Evolutionary conservation across 2,888 invertebrate genomes (phyloP), one percentile per base, ranked within the genome.

Genomic region (Sepiola atlantica): DNA sequence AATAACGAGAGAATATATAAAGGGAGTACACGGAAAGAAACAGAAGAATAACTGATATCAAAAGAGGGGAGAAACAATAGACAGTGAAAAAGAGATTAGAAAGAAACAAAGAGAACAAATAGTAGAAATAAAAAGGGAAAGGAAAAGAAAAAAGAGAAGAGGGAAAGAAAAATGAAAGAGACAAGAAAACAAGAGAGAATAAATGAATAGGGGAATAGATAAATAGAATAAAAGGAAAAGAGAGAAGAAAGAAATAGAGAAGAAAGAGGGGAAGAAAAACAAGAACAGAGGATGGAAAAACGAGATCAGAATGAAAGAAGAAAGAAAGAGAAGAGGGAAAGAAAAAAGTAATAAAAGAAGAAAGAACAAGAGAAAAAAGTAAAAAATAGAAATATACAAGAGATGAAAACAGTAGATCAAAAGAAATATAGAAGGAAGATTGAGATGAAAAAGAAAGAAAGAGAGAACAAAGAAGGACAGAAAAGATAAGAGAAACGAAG

Each of bases 131-230:
- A 12, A 0, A n/a, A 28, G 14, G n/a, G n/a, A 77, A n/a, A n/a
- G n/a, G 12, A 8, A 10, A 14, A 77, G 18, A 77, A 1, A 3
- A 28, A n/a, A 16, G n/a, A 12, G n/a, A 1, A 12, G 14, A 1
- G n/a, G 10, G 12, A n/a, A 77, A 28, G n/a, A n/a, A 77, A n/a
- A 77, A n/a, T 14, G 0, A 77, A n/a, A 77, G 18, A 77, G n/a
- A 24, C 24, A 61, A 20, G 6, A 28, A 0, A 20, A 24, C 24
- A 20, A 20, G 20, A 21, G 1, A 14, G 6, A 21, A 12, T 21
- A 57, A 3, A 12, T 6, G 20, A 12, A 20, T 6, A 1, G 8
- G 8, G 8, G 28, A 0, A n/a, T n/a, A n/a, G n/a, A n/a, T n/a
- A n/a, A n/a, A n/a, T n/a, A n/a, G n/a, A n/a, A n/a, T n/a, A n/a